A percentile compares a stretch with the other conserved stretches of the same genome.
Conservation (phyloP, 2,113 vertebrate species). For the Plecturocebus donacophilus region DNA sequence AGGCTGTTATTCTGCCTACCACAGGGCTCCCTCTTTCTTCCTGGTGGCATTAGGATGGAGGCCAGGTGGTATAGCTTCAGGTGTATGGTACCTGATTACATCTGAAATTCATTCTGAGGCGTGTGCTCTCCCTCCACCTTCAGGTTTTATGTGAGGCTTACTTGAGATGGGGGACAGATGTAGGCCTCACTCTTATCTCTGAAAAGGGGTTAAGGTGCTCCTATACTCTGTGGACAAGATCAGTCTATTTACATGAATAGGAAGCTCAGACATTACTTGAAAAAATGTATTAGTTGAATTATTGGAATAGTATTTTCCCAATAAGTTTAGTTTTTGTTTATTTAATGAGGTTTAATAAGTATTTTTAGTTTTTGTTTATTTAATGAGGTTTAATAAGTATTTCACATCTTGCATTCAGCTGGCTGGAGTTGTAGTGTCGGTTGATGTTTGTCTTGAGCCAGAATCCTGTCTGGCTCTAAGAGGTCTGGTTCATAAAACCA, state of each 20-base stretch:
- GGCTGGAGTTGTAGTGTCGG: background rate
- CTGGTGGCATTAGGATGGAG: background rate
- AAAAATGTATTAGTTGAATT: conserved; percentile 6
- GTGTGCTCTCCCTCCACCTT: background rate
- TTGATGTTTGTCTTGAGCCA: background rate
- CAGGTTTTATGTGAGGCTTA: background rate
- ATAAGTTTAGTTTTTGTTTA: conserved; percentile 35
- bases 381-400: conserved; percentile 9
- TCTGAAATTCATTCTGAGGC: background rate
- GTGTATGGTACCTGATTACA: background rate
- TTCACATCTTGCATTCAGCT: background rate
- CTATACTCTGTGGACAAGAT: background rate
- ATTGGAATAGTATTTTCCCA: background rate
- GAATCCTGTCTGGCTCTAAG: background rate
- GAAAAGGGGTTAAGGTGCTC: background rate
- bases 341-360: conserved; percentile 17
- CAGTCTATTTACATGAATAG: background rate
- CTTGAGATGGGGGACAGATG: background rate
- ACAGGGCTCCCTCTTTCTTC: background rate
- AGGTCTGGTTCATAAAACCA: background rate
- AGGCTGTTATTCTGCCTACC: background rate
- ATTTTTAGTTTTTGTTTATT: conserved; percentile 19
- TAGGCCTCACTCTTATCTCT: background rate
- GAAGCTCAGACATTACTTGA: background rate
- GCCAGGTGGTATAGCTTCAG: background rate